phyloP scores from a whole-genome alignment of 1,140 invertebrate species.

The Paralvinella palmiformis region DNA sequence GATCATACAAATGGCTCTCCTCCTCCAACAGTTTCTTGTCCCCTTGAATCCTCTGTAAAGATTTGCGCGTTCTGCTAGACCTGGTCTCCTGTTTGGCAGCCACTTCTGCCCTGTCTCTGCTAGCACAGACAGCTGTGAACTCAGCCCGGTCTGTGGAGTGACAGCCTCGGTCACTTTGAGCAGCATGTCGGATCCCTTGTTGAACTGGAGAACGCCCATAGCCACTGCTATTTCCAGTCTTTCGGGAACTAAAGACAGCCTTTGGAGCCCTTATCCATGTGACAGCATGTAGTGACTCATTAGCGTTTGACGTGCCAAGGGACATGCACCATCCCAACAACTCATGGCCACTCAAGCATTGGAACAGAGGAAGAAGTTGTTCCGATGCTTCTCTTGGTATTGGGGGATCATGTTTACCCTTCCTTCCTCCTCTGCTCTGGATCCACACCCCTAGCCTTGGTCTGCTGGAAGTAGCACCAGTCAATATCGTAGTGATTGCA shows the following conservation, averaged over 20 bases:
- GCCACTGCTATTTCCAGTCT: constrained; percentile 1
- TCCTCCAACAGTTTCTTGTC: not conserved
- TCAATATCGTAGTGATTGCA: not conserved
- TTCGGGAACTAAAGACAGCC: not conserved
- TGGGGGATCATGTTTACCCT: not conserved
- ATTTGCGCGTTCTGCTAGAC: not conserved
- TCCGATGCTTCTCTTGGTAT: no score
- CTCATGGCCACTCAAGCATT: not conserved
- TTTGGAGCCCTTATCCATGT: not conserved
- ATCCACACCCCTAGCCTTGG: not conserved
- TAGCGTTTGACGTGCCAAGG: not conserved
- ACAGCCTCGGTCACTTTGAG: not conserved
- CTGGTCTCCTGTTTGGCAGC: not conserved
- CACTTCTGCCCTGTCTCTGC: not conserved
- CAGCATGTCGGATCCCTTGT: not conserved
- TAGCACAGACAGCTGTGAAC: not conserved
- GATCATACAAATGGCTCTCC: not conserved
- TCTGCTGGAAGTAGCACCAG: not conserved
- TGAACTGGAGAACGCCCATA: not conserved
- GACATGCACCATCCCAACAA: not conserved
- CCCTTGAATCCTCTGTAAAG: not conserved
- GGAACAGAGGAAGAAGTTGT: no score
- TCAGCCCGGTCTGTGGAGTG: not conserved
- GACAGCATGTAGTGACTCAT: not conserved
- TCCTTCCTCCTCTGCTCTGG: constrained; percentile 1